Evolutionary conservation across 2,113 vertebrate species (phyloP).

Genomic region (Xenus cinereus): DNA sequence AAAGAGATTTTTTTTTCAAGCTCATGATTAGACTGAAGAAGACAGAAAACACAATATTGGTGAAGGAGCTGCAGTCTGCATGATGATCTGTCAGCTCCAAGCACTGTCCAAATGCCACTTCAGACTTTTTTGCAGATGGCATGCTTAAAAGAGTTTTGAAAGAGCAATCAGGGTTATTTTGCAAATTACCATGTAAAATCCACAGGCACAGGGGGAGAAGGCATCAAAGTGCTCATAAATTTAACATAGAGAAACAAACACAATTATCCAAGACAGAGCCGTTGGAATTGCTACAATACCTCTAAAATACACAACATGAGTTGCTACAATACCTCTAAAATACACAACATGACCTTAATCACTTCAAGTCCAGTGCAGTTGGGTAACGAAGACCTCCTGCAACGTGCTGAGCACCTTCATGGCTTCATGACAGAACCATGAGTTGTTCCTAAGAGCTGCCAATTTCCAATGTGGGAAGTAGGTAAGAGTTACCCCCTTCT

Average conservation of each 20-base stretch:
- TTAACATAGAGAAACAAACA: conserved; percentile 40
- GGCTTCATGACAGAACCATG: fast-evolving
- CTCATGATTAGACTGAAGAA: background rate
- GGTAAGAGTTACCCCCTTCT: background rate
- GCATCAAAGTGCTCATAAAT: conserved; percentile 33
- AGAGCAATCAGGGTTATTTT: conserved; percentile 45
- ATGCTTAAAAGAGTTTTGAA: background rate
- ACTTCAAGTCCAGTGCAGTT: background rate
- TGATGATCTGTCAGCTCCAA: background rate
- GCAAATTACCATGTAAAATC: background rate
- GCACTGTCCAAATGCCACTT: background rate
- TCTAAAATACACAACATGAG: background rate
- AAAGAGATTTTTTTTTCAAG: background rate
- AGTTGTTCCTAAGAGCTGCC: background rate
- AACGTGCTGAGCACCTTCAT: background rate
- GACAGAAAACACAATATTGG: background rate
- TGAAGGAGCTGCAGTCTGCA: background rate
- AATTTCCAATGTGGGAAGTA: fast-evolving
- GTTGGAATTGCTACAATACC: background rate
- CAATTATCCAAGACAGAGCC: conserved; percentile 29
- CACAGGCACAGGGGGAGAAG: background rate
- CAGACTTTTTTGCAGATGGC: background rate
- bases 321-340: background rate
- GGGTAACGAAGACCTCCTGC: background rate
- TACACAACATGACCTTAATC: background rate